Evolutionary conservation across 2,888 invertebrate genomes (phyloP), one percentile per base, ranked within the genome.

Genomic region (Beris chalybata): DNA sequence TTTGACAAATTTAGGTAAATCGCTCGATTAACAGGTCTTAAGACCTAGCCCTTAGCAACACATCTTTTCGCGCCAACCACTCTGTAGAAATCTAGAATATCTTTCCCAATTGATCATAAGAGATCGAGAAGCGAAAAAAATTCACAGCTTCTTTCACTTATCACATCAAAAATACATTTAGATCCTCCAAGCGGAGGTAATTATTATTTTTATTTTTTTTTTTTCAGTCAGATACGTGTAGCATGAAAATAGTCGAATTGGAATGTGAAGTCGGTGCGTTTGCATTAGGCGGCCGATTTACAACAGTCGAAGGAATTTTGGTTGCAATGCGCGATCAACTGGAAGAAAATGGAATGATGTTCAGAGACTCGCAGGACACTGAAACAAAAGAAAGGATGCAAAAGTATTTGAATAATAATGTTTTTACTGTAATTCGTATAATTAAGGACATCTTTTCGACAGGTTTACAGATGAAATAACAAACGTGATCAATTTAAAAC

Each of bases 281-380:
- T 5, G 91, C 96, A 4, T 82, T 97, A 22, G 92, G 94, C 5
- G 97, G 98, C 0, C 86, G 95, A 61, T 99, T 98, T 79, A 94
- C 95, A 0, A 99, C 99, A 0, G 86, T 97, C 0, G 98, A 99
- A 83, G 98, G 98, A 0, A 80, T 97, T 15, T 78, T 96, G 47
- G 75, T 81, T 1, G 92, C 93, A 15, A 89, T 95, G 31, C 89
- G 86, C 71, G 90, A 91, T 0, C 92, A 95, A 78, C 79, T 95
- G 31, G 79, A 81, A 4, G 86, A 85, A 58, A 82, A 85, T 15
- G 89, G 90, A 48, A 86, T 88, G 1, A 83, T 90, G 72, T 82
- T 87, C 63, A 91, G 91, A 0, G 92, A 92, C 78, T 92, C 91
- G 70, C 85, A 86, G 45, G 87, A 87, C 68, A 78, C 79, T 1